Evolutionary conservation across 2,888 invertebrate genomes (phyloP).

Genomic region (Lepas anatifera): DNA sequence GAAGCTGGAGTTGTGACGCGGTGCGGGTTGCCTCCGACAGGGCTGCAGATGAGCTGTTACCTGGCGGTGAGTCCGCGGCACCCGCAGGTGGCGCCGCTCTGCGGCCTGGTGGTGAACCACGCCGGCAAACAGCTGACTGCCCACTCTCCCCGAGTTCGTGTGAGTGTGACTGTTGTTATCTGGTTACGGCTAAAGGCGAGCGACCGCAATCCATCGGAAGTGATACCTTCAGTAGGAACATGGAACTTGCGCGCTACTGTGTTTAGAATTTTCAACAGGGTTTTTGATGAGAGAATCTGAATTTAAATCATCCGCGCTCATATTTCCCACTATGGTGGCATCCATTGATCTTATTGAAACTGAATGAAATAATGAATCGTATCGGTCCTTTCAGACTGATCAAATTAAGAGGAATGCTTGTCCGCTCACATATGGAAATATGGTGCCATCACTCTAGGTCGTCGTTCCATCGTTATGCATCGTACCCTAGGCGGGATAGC

Average conservation of each 20-base stretch:
- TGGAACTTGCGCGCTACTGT: too few species aligned
- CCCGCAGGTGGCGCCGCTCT: not conserved
- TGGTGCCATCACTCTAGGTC: not conserved
- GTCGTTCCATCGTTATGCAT: not conserved
- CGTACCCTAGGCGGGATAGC: not conserved
- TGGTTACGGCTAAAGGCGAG: too few species aligned
- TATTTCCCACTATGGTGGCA: too few species aligned
- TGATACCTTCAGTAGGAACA: too few species aligned
- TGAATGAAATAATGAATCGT: too few species aligned
- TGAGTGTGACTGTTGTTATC: too few species aligned
- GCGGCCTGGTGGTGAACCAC: not conserved
- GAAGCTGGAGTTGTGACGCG: not conserved
- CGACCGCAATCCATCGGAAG: too few species aligned
- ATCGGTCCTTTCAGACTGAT: too few species aligned
- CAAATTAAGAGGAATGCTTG: not conserved
- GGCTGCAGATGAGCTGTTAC: not conserved
- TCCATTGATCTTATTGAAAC: too few species aligned
- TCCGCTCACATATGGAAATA: not conserved
- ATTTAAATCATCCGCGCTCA: too few species aligned
- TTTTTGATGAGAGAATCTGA: too few species aligned
- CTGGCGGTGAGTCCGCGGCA: not conserved
- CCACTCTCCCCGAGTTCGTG: not conserved
- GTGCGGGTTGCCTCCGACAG: not conserved
- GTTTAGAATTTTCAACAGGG: too few species aligned
- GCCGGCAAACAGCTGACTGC: not conserved